Conservation (phyloP, 92 coral and sea anemone genomes). For the Actinernus sp. region DNA sequence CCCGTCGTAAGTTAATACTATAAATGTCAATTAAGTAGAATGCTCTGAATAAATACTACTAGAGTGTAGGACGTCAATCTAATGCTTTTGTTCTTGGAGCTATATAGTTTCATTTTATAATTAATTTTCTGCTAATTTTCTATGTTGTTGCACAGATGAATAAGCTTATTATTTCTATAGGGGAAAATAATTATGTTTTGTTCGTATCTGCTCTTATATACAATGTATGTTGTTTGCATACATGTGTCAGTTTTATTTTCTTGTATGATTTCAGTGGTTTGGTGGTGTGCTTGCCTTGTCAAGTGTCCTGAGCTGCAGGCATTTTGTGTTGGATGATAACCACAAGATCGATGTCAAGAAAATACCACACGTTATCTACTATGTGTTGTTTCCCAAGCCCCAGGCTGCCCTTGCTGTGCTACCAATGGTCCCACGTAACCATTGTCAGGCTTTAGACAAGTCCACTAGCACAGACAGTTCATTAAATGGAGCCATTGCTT, state of each 20-base stretch:
- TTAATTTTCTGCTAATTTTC: no score
- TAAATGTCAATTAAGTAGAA: no score
- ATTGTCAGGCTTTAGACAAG: slow-evolving; percentile 6
- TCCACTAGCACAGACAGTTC: slow-evolving; percentile 51
- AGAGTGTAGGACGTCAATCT: no score
- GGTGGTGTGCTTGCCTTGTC: slow-evolving; percentile 87
- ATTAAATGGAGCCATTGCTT: slow-evolving; percentile 80
- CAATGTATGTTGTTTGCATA: no score
- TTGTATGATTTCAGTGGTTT: slow-evolving; percentile 77
- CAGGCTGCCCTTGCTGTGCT: slow-evolving; percentile 55
- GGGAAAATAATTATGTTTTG: no score
- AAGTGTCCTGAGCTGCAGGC: slow-evolving; percentile 77
- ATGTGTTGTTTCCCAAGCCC: slow-evolving; percentile 44
- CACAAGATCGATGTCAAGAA: slow-evolving; percentile 55
- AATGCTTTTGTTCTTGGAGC: no score
- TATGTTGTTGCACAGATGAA: no score
- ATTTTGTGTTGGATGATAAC: slow-evolving; percentile 71
- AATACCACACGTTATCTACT: slow-evolving; percentile 68
- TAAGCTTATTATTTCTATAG: no score
- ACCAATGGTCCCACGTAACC: slow-evolving; percentile 39
- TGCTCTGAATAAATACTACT: no score
- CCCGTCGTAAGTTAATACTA: no score
- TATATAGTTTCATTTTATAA: no score
- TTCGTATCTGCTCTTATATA: no score
- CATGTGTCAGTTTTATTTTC: neutral